Conservation (phyloP, 2,113 vertebrate species). For the Apeltes quadracus region DNA sequence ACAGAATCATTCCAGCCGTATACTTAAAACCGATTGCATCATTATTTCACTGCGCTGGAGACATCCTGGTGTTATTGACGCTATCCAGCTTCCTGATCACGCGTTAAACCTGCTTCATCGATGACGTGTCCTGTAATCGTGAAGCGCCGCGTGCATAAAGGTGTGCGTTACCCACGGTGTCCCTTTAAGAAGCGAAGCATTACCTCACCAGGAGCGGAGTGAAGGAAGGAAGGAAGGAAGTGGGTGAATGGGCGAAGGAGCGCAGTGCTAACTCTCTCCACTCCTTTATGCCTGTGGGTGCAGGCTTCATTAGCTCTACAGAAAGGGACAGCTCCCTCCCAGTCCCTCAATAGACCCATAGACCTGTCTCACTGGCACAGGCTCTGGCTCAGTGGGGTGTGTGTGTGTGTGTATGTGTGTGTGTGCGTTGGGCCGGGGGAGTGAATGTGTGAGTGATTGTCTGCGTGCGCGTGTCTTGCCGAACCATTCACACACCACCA, state of each 20-base stretch:
- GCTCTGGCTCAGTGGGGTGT: conserved; percentile 55
- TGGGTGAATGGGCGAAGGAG: conserved; percentile 73
- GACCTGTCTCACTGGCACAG: conserved; percentile 70
- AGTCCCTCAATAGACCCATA: conserved; percentile 78
- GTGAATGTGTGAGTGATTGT: conserved; percentile 7
- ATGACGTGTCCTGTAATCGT: background rate
- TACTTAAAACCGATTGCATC: background rate
- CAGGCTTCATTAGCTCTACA: conserved; percentile 83
- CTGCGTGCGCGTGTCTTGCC: conserved; percentile 37
- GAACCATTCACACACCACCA: conserved; percentile 57
- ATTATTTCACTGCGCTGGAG: background rate
- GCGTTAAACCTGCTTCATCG: background rate
- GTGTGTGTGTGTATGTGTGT: conserved; percentile 40
- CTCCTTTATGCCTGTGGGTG: conserved; percentile 75
- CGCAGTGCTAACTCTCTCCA: conserved; percentile 65
- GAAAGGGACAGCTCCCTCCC: conserved; percentile 74
- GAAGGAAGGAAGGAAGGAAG: conserved; percentile 74
- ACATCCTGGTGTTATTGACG: background rate
- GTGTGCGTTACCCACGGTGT: conserved; percentile 28
- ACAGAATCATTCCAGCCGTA: background rate
- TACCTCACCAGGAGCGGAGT: conserved; percentile 71
- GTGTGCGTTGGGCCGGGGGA: conserved; percentile 36
- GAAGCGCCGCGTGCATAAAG: conserved; percentile 1
- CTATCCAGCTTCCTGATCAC: background rate
- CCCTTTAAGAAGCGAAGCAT: conserved; percentile 73